Evolutionary conservation across 1,140 invertebrate species (phyloP), one percentile per base, ranked within the genome.

Genomic region (Sycophila sp.): DNA sequence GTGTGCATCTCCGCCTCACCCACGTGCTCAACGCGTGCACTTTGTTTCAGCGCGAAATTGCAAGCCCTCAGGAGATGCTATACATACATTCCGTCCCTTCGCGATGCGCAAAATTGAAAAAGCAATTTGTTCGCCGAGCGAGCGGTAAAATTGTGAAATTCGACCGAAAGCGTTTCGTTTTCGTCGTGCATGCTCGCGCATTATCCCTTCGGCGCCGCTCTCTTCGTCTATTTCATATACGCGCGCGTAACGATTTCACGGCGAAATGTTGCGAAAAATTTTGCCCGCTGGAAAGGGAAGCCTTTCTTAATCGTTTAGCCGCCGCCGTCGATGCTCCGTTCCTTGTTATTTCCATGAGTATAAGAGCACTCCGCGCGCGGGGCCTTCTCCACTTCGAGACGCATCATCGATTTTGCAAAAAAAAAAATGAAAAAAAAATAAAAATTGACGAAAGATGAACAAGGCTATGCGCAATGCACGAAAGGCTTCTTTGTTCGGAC

Each of bases 261-360:
- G 26, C 28, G 2, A 22, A 4, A 11, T 10, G 7, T 58, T 58
- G 56, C 24, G 5, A 36, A 59, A 59, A 5, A 42, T 42, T 59
- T 59, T 34, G 22, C 55, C 17, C 7, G 34, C n/a, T n/a, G n/a
- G 22, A n/a, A n/a, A n/a, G 4, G 55, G 11, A 11, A 58, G 3
- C 10, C 56, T 60, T 60, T 60, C 56, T 42, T 60, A 60, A 60
- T 60, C 56, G 38, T 7, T n/a, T n/a, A n/a, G n/a, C n/a, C n/a
- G n/a, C n/a, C n/a, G n/a, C n/a, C n/a, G 38, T n/a, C 24, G 10
- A 4, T 24, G 19, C 22, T 24, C 7, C 10, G n/a, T 6, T 60
- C 2, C 24, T 30, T 22, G 36, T 45, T 59, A 26, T 60, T 60
- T 60, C 19, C 58, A 22, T 1, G 38, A 60, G 32, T 24, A 34